Evolutionary conservation across 35 echinoderm and acorn worm species (phyloP).

Genomic region (Ophioderma brevispina): DNA sequence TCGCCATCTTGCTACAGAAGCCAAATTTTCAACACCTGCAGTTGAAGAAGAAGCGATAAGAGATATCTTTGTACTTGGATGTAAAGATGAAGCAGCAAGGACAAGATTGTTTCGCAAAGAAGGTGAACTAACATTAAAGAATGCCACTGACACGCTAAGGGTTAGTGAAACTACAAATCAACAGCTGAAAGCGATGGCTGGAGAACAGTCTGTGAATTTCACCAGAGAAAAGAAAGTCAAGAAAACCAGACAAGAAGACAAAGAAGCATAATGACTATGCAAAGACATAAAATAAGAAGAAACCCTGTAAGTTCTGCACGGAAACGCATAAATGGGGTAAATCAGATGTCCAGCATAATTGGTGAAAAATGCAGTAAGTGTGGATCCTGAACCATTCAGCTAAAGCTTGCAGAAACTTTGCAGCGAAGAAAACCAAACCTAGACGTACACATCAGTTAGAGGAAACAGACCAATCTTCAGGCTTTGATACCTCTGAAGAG

Average conservation of each 20-base stretch:
- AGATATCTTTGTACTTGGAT: constrained; percentile 34
- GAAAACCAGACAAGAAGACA: neutral
- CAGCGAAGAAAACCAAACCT: neutral
- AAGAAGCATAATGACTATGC: neutral
- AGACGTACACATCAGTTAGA: neutral
- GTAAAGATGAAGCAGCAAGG: constrained; percentile 23
- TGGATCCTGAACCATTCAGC: neutral
- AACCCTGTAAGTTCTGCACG: neutral
- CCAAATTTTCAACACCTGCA: constrained; percentile 3
- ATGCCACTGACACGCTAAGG: constrained; percentile 7
- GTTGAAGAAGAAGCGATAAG: constrained; percentile 33
- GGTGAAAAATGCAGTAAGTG: constrained; percentile 15
- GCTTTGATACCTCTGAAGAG: neutral
- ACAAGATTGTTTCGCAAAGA: constrained; percentile 38
- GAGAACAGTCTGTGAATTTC: neutral
- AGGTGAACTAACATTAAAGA: neutral
- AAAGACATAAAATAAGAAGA: neutral
- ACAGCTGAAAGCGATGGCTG: constrained; percentile 20
- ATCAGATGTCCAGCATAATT: constrained; percentile 19
- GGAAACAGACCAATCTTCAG: too few relatives aligned
- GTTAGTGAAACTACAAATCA: constrained; percentile 42
- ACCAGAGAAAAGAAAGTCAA: too few relatives aligned
- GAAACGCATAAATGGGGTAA: constrained; percentile 3
- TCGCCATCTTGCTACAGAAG: constrained; percentile 6
- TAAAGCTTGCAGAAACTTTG: neutral